Evolutionary conservation across 2,797 vertebrate species (phyloP).

Genomic region (Sebastes matsubarae): DNA sequence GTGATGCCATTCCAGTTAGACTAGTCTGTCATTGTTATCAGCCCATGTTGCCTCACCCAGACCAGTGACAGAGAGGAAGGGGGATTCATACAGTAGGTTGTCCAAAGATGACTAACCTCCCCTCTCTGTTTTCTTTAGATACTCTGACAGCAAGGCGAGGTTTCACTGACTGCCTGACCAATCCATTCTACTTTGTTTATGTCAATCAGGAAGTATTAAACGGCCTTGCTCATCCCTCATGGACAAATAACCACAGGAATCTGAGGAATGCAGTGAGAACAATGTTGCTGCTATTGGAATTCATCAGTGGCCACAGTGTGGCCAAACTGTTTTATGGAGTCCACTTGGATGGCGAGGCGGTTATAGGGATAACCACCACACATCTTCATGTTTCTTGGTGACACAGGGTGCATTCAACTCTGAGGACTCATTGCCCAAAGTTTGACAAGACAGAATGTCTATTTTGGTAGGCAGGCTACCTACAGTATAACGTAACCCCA

Average conservation of each 20-base stretch:
- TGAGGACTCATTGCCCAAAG: neutral
- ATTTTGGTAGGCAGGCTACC: neutral
- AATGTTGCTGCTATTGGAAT: conserved; percentile 72
- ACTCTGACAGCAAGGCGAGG: neutral
- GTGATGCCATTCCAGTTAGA: conserved; percentile 26
- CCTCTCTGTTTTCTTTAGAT: neutral
- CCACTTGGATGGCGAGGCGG: conserved; percentile 9
- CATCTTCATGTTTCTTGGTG: neutral
- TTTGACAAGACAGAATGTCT: neutral
- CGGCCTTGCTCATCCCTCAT: conserved; percentile 67
- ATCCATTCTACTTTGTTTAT: conserved; percentile 6
- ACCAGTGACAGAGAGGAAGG: neutral
- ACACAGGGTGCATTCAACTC: conserved; percentile 9
- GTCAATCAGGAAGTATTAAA: conserved; percentile 57
- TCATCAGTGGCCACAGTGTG: conserved; percentile 56
- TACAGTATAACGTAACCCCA: neutral
- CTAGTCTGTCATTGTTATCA: conserved; percentile 45
- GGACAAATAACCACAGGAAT: conserved; percentile 80
- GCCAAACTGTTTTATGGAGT: conserved; percentile 46
- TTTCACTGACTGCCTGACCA: neutral
- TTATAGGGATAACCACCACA: neutral
- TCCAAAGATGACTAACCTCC: neutral
- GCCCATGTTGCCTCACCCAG: conserved; percentile 13
- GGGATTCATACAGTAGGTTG: neutral
- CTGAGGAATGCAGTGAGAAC: conserved; percentile 74